These are phyloP conservation scores for Catostylus mosaicus DNA, from an alignment of 30 jellyfish, hydroid and myxozoan genomes.

Conservation along the genomic window DNA sequence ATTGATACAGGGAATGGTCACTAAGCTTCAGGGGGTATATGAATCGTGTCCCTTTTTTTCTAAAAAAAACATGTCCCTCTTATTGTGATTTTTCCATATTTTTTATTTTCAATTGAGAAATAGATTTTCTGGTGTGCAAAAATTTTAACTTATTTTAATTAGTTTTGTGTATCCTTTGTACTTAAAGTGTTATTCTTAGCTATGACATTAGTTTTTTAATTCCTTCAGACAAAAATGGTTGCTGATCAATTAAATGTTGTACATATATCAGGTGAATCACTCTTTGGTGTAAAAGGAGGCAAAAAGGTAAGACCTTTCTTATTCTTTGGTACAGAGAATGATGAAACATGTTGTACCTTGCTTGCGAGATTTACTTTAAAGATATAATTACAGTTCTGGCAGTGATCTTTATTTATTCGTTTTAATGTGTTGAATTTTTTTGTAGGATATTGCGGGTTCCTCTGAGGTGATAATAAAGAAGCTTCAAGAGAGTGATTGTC, in stretches of 20 bases:
- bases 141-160: neutral
- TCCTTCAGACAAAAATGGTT: slow-evolving; percentile 51
- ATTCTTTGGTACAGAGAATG: neutral
- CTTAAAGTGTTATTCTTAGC: neutral
- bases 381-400: no score
- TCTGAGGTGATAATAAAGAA: slow-evolving; percentile 35
- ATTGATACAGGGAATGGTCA: no score
- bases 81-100: no score
- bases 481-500: slow-evolving; percentile 51
- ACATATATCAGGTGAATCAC: slow-evolving; percentile 39
- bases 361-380: no score
- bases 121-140: no score
- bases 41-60: no score
- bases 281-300: slow-evolving; percentile 13
- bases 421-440: no score
- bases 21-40: no score
- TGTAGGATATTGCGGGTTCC: neutral
- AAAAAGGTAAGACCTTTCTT: neutral
- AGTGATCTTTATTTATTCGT: no score
- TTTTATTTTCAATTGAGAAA: no score
- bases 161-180: neutral
- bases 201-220: neutral
- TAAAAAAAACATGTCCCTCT: no score
- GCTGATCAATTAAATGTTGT: slow-evolving; percentile 64
- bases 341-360: neutral